phyloP scores from a whole-genome alignment of 2,797 vertebrate genomes.

The Dipus sagitta region DNA sequence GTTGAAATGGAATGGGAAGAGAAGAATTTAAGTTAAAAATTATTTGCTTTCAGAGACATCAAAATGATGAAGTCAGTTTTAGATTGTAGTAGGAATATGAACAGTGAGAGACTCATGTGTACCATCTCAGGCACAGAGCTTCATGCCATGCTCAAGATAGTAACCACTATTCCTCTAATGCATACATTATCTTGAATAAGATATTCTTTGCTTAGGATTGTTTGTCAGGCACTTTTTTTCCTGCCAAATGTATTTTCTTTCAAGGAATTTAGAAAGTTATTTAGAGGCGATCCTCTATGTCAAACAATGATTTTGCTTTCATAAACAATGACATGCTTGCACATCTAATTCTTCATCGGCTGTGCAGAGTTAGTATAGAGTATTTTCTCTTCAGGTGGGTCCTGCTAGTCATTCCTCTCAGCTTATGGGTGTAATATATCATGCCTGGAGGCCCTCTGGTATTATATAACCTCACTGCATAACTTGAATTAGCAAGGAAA shows the following conservation, averaged over 20 bases:
- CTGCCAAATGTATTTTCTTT: conserved; percentile 66
- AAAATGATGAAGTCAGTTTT: neutral
- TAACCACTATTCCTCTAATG: neutral
- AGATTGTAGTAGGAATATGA: neutral
- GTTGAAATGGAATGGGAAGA: neutral
- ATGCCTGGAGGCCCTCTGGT: conserved; percentile 52
- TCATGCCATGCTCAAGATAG: neutral
- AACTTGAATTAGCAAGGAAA: conserved; percentile 84
- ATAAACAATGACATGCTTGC: conserved; percentile 60
- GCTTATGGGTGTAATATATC: conserved; percentile 77
- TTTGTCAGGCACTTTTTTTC: neutral
- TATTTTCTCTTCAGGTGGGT: conserved; percentile 67
- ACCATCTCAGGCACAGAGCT: neutral
- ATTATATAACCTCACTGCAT: conserved; percentile 74
- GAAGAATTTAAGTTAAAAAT: neutral
- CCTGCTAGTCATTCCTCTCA: conserved; percentile 65
- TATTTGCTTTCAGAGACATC: neutral
- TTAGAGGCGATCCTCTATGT: conserved; percentile 55
- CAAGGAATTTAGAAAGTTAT: conserved; percentile 72
- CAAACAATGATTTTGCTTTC: conserved; percentile 69
- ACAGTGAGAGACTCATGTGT: neutral
- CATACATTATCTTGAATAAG: conserved; percentile 7
- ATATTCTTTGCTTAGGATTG: conserved; percentile 26
- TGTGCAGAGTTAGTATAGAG: conserved; percentile 68
- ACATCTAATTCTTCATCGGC: conserved; percentile 77